Percentiles rank a stretch among this genome's conserved stretches.
These are phyloP conservation scores for Omphaloscelis lunosa DNA, from an alignment of 2,888 invertebrate genomes.

Conservation along the genomic window DNA sequence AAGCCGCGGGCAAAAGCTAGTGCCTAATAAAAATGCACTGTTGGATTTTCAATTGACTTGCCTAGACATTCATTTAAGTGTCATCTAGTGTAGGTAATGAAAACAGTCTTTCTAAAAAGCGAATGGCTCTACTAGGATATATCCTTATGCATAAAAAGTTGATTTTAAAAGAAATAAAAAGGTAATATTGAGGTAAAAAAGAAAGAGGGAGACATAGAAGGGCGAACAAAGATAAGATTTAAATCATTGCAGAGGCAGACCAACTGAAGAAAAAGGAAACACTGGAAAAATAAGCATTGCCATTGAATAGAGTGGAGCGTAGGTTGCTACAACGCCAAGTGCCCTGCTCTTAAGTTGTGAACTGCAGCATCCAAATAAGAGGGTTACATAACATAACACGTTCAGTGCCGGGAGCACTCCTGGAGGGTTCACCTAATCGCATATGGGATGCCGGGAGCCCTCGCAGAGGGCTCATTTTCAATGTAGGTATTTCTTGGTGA, in stretches of 20 bases:
- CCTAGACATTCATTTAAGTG: too few species aligned
- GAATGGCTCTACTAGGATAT: neutral
- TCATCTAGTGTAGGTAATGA: too few species aligned
- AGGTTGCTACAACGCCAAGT: neutral
- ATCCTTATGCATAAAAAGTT: neutral
- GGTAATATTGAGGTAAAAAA: neutral
- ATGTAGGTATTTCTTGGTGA: too few species aligned
- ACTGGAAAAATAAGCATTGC: neutral
- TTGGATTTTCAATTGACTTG: too few species aligned
- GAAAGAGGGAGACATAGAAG: neutral
- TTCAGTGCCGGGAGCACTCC: too few species aligned
- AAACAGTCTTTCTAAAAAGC: too few species aligned
- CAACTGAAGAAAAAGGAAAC: neutral
- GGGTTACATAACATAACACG: neutral
- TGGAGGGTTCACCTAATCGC: too few species aligned
- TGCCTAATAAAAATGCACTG: too few species aligned
- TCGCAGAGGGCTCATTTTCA: too few species aligned
- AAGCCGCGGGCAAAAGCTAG: too few species aligned
- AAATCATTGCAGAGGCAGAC: neutral
- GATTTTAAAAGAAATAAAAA: neutral
- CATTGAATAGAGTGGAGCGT: neutral
- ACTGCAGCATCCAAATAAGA: neutral
- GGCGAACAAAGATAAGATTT: neutral
- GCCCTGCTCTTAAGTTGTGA: neutral
- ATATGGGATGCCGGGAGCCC: too few species aligned